Percentiles rank a stretch among this genome's conserved stretches.
Evolutionary conservation across 2,113 vertebrate species (phyloP).

Genomic region (Prolemur simus): DNA sequence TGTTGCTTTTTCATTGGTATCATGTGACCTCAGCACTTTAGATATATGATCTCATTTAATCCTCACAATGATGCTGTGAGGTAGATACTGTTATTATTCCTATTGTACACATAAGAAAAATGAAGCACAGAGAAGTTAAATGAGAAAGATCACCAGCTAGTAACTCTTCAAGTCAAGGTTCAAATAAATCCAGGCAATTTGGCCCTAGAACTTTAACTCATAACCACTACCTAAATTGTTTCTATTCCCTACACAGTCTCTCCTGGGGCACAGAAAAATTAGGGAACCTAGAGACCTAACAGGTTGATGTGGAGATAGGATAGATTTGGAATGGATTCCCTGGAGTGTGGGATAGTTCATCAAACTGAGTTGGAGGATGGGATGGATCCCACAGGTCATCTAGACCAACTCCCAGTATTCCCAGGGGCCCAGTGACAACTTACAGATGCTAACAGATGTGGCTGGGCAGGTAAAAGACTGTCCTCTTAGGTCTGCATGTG

Average conservation of each 20-base stretch:
- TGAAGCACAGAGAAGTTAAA: neutral
- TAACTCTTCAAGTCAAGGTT: conserved; percentile 21
- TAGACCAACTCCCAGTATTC: neutral
- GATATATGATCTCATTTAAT: neutral
- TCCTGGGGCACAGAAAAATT: neutral
- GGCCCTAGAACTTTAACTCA: neutral
- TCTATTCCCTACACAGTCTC: neutral
- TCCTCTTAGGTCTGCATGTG: neutral
- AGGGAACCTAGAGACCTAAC: neutral
- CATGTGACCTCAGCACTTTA: neutral
- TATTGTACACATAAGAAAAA: conserved; percentile 10
- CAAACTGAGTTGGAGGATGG: neutral
- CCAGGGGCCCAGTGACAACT: neutral
- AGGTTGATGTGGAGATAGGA: neutral
- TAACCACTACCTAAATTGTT: neutral
- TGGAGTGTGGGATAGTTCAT: neutral
- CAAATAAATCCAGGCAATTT: conserved; percentile 11
- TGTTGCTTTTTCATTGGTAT: neutral
- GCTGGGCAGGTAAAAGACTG: neutral
- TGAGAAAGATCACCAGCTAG: neutral
- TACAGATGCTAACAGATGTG: neutral
- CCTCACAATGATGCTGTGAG: neutral
- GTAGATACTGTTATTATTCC: neutral
- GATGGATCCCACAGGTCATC: neutral
- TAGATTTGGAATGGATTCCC: neutral